A percentile compares a stretch with the other conserved stretches of the same genome.
These are phyloP conservation scores for Sisyra nigra DNA, from an alignment of 2,888 invertebrate species.

Conservation along the genomic window DNA sequence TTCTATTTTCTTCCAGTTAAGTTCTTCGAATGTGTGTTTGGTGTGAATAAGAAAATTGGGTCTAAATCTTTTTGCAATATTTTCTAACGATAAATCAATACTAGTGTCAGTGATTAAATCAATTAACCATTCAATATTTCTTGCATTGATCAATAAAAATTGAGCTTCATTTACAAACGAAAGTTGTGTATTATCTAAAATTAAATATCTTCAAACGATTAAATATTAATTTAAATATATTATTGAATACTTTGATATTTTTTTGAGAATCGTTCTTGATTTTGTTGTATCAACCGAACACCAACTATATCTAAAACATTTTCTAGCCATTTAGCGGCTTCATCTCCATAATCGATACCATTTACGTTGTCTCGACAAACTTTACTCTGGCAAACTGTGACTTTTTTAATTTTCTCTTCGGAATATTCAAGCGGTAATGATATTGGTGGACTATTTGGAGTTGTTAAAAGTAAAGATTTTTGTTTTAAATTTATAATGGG, in stretches of 20 bases:
- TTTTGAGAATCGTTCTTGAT: conserved; percentile 15
- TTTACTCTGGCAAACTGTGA: conserved; percentile 55
- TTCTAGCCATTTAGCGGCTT: conserved; percentile 67
- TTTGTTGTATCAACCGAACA: conserved; percentile 50
- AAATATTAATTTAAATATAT: background rate
- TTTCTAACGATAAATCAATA: conserved; percentile 31
- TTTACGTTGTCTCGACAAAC: conserved; percentile 69
- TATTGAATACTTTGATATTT: conserved; percentile 18
- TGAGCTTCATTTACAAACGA: conserved; percentile 74
- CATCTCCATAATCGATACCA: conserved; percentile 72
- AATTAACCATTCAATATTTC: conserved; percentile 58
- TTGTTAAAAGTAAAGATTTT: background rate
- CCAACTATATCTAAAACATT: conserved; percentile 50
- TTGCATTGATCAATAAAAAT: conserved; percentile 62
- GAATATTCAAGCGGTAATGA: conserved; percentile 32
- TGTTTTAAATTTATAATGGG: conserved; percentile 37
- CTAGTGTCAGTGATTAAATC: conserved; percentile 37
- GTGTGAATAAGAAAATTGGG: conserved; percentile 78
- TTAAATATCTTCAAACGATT: background rate
- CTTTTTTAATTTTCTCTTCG: conserved; percentile 19
- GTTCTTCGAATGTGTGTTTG: conserved; percentile 59
- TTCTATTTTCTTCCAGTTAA: conserved; percentile 43
- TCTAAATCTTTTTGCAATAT: conserved; percentile 64
- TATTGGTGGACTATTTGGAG: conserved; percentile 34
- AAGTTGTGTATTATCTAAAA: conserved; percentile 23